phyloP scores from a whole-genome alignment of 1,140 invertebrate genomes.

The Myzus persicae region DNA sequence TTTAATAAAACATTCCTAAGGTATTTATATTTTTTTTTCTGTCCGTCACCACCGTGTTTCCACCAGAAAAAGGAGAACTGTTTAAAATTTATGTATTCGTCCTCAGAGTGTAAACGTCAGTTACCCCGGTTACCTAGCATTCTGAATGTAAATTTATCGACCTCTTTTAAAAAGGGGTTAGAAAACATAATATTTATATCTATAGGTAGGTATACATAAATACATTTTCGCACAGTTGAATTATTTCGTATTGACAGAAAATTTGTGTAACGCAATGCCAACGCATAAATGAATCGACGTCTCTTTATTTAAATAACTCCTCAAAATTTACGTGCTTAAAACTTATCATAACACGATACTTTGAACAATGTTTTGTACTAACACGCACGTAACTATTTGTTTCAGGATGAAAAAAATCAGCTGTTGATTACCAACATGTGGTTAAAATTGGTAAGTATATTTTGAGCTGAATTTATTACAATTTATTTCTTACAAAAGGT shows the following conservation, averaged over 20 bases:
- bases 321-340: neutral
- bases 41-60: neutral
- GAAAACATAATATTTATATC: slow-evolving; percentile 38
- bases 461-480: neutral
- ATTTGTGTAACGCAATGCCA: neutral
- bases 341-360: neutral
- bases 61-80: slow-evolving; percentile 14
- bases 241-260: neutral
- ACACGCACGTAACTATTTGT: neutral
- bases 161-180: slow-evolving; percentile 3
- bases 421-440: slow-evolving; percentile 91
- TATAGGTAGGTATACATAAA: neutral
- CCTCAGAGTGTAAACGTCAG: slow-evolving; percentile 44
- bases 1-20: slow-evolving; percentile 54
- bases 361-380: neutral
- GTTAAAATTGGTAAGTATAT: slow-evolving; percentile 81
- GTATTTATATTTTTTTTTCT: slow-evolving; percentile 16
- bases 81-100: slow-evolving; percentile 54
- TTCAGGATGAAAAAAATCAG: slow-evolving; percentile 91
- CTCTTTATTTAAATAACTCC: neutral
- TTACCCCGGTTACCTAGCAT: slow-evolving; percentile 8
- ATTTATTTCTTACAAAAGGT: neutral
- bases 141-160: slow-evolving; percentile 48
- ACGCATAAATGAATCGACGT: neutral
- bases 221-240: neutral